These are phyloP conservation scores for Campoletis sonorensis DNA, from an alignment of 1,140 invertebrate genomes.

Conservation along the genomic window DNA sequence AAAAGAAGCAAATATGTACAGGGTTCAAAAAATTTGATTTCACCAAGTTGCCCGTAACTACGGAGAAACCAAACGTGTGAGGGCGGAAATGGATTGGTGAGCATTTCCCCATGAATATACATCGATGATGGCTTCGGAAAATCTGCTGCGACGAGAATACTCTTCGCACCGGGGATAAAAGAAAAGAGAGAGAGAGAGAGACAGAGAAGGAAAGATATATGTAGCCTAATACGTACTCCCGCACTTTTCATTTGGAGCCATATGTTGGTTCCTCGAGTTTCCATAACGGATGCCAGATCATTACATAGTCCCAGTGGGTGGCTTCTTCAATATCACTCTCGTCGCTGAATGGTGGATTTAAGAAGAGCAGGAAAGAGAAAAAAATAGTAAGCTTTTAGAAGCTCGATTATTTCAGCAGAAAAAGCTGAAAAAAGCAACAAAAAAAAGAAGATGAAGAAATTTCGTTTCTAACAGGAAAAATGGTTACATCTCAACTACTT, in stretches of 20 bases:
- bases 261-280: slow-evolving; percentile 18
- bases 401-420: too few relatives aligned
- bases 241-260: slow-evolving; percentile 33
- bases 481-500: too few relatives aligned
- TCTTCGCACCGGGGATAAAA: background rate
- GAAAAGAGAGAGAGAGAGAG: background rate
- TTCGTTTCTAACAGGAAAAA: background rate
- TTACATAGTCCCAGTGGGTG: background rate
- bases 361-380: slow-evolving; percentile 12
- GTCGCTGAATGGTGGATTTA: slow-evolving; percentile 7
- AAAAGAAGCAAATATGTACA: slow-evolving; percentile 26
- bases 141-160: background rate
- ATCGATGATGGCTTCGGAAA: background rate
- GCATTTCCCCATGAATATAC: background rate
- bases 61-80: background rate
- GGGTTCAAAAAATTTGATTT: slow-evolving; percentile 42
- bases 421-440: too few relatives aligned
- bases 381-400: background rate
- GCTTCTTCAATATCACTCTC: slow-evolving; percentile 37
- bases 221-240: slow-evolving; percentile 7
- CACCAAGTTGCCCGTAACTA: slow-evolving; percentile 31
- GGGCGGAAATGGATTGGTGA: background rate
- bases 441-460: background rate
- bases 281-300: slow-evolving; percentile 5
- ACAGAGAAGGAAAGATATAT: background rate